Base-by-base conservation (phyloP, 2,888 invertebrate genomes). In the Gordius sp. region DNA sequence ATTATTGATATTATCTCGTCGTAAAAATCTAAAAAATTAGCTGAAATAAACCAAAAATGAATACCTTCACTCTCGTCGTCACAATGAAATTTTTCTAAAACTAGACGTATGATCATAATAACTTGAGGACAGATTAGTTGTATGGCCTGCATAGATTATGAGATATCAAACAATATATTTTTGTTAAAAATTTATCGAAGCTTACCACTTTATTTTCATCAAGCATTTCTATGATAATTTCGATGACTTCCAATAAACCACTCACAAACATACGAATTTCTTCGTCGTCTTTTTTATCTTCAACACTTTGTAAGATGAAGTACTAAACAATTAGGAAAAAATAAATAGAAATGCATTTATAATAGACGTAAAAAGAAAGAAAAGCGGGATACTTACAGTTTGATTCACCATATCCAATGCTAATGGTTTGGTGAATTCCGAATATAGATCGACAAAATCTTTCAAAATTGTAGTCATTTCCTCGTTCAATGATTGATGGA, bases 391-490 rank as follows among this genome's bases (percentile, higher is more conserved):
- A 33, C 39, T 33, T 18, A 47, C 47, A 4, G 23, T 47, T 18
- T 47, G 47, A n/a, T 47, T 47, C 13, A 47, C 4, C 47, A 47
- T 47, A 4, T 47, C 47, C 47, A 47, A 47, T 8, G 20, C 20
- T 18, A 47, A 23, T 8, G 66, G 66, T 4, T 64, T 61, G 28
- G 66, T 61, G 4, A 66, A 64, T 2, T 65, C 63, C 57, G 62
- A 62, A 60, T 61, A 68, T 28, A 61, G 60, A 41, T 62, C 63
- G 56, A 67, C 61, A 18, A 73, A 61, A 58, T 69, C 85, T 68
- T 97, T 93, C 74, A 97, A 78, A 0, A 91, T 91, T 64, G 79
- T 81, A 0, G 89, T 87, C 61, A 97, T 75, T 69, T 93, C 93
- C 68, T 97, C 97, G 68, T 86, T 91, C 60, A 71, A 69, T 0